These are phyloP conservation scores for Eulithis testata DNA, from an alignment of 2,888 invertebrate genomes.

Conservation along the genomic window DNA sequence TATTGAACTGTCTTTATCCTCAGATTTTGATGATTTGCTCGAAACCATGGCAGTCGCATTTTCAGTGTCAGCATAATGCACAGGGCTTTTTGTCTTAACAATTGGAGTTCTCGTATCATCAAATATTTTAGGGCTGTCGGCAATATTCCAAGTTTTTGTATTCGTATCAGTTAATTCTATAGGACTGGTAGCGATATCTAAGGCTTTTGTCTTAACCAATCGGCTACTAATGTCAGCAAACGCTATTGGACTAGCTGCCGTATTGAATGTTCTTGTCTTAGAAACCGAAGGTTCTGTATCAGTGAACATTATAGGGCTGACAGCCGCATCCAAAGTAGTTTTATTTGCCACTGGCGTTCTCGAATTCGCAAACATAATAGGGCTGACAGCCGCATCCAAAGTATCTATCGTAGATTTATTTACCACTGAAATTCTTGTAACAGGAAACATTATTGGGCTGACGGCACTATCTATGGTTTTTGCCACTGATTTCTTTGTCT, in stretches of 20 bases:
- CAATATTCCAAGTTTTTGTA: neutral
- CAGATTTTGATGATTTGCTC: neutral
- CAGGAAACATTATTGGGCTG: conserved; percentile 9
- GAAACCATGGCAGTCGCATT: neutral
- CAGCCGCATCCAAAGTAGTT: neutral
- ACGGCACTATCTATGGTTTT: neutral
- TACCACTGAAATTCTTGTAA: neutral
- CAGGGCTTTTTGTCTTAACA: neutral
- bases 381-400: neutral
- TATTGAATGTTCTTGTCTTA: neutral
- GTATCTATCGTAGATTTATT: too few species aligned
- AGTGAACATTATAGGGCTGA: conserved; percentile 7
- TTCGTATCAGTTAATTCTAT: conserved; percentile 1
- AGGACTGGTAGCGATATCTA: conserved; percentile 2
- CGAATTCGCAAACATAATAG: neutral
- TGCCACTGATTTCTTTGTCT: neutral
- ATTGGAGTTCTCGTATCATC: neutral
- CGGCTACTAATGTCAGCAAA: neutral
- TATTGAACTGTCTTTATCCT: neutral
- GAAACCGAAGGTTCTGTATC: neutral
- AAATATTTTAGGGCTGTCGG: conserved; percentile 2
- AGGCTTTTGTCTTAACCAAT: neutral
- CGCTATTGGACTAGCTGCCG: conserved; percentile 5
- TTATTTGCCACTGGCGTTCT: neutral
- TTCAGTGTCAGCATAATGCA: neutral